A percentile compares a stretch with the other conserved stretches of the same genome.
phyloP scores from a whole-genome alignment of 2,797 vertebrate species.

The Acrocephalus scirpaceus region DNA sequence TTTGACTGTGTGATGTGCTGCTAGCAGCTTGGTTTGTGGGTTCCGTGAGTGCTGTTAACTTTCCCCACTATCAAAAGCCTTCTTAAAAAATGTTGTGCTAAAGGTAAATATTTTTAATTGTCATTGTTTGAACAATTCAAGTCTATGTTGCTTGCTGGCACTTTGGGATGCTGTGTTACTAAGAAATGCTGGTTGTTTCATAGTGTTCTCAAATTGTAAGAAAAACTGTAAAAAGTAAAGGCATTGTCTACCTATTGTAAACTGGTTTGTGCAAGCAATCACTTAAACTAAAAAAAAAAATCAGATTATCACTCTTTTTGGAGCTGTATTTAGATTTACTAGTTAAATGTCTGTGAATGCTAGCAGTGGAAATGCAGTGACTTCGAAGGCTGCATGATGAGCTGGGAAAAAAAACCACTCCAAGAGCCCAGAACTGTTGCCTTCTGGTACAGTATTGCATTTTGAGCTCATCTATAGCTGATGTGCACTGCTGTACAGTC shows the following conservation, averaged over 20 bases:
- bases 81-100: neutral
- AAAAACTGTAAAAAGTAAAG: neutral
- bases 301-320: neutral
- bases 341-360: neutral
- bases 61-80: neutral
- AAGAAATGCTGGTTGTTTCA: neutral
- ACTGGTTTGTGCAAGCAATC: neutral
- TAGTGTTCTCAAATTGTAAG: neutral
- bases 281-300: neutral
- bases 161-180: rapidly evolving
- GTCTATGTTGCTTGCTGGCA: neutral
- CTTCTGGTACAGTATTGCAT: neutral
- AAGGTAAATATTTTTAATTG: neutral
- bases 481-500: neutral
- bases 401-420: neutral
- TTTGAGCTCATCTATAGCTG: neutral
- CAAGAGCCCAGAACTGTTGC: neutral
- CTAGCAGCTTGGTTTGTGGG: neutral
- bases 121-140: neutral
- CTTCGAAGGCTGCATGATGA: neutral
- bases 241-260: neutral
- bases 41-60: neutral
- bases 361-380: neutral
- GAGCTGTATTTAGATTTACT: neutral
- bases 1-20: neutral